A percentile compares a stretch with the other conserved stretches of the same genome.
These are phyloP conservation scores for Cosmopolites sordidus DNA, from an alignment of 2,888 invertebrate species.

Conservation along the genomic window DNA sequence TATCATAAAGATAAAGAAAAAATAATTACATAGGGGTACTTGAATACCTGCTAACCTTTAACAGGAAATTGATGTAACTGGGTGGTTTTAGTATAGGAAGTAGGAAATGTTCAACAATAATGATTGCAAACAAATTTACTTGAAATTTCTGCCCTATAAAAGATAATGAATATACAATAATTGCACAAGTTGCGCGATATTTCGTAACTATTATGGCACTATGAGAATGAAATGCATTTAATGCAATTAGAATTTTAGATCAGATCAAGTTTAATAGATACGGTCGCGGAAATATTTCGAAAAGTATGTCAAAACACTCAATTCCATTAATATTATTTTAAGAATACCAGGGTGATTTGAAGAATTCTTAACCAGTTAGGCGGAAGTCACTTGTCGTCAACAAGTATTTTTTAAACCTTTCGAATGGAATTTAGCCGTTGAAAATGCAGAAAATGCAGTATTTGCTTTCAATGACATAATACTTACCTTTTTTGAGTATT, in stretches of 20 bases:
- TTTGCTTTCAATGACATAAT: no score
- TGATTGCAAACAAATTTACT: not conserved
- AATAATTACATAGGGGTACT: conserved; percentile 20
- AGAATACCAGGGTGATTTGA: conserved; percentile 7
- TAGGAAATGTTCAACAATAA: conserved; percentile 13
- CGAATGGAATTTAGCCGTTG: no score
- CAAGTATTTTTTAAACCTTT: no score
- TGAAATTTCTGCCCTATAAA: conserved; percentile 4
- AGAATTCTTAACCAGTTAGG: no score
- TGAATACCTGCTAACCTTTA: conserved; percentile 19
- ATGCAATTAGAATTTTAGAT: conserved; percentile 16
- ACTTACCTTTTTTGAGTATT: no score
- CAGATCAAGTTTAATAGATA: conserved; percentile 20
- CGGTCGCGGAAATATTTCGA: conserved; percentile 15
- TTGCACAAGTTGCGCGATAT: not conserved
- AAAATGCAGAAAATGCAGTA: no score
- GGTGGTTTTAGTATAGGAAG: conserved; percentile 14
- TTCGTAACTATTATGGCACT: conserved; percentile 2
- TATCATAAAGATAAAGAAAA: conserved; percentile 3
- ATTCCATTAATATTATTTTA: conserved; percentile 18
- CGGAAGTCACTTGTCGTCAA: no score
- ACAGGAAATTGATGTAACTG: conserved; percentile 20
- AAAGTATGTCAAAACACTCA: conserved; percentile 16
- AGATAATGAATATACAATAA: not conserved
- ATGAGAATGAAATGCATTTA: conserved; percentile 9